These are phyloP conservation scores for Monarcha castaneiventris DNA, from an alignment of 2,113 vertebrate genomes.

Conservation along the genomic window DNA sequence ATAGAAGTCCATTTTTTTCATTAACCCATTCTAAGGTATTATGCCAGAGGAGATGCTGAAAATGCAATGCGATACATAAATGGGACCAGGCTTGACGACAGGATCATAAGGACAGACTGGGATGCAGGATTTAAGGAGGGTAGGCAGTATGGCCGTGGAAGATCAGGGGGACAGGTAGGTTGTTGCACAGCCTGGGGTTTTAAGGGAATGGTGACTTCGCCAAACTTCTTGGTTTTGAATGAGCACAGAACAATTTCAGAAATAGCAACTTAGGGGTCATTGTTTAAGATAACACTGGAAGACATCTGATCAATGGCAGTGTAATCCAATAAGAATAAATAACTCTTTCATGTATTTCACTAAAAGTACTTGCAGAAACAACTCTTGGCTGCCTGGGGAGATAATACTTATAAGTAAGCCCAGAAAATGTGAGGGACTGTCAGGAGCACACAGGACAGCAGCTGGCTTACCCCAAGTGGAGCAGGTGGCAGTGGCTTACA, in stretches of 20 bases:
- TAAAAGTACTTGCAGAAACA: neutral
- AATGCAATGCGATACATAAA: slow-evolving; percentile 86
- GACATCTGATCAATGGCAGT: neutral
- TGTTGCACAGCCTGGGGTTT: neutral
- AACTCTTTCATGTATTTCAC: neutral
- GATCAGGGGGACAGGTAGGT: slow-evolving; percentile 86
- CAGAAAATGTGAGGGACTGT: neutral
- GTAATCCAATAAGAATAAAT: neutral
- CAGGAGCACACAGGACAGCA: neutral
- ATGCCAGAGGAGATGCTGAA: slow-evolving; percentile 80
- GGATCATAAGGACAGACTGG: slow-evolving; percentile 91
- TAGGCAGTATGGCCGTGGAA: slow-evolving; percentile 85
- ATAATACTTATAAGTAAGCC: neutral
- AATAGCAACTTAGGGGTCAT: neutral
- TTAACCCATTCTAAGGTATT: slow-evolving; percentile 73
- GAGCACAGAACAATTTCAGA: neutral
- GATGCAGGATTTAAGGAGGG: slow-evolving; percentile 88
- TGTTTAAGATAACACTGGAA: neutral
- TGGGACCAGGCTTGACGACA: slow-evolving; percentile 84
- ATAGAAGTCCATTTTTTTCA: neutral
- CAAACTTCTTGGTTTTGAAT: neutral
- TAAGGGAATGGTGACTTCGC: neutral
- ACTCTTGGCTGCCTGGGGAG: neutral
- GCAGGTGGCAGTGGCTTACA: neutral
- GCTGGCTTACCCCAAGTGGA: neutral